Conservation (phyloP, 2,888 invertebrate genomes). For the Xylota sylvarum region DNA sequence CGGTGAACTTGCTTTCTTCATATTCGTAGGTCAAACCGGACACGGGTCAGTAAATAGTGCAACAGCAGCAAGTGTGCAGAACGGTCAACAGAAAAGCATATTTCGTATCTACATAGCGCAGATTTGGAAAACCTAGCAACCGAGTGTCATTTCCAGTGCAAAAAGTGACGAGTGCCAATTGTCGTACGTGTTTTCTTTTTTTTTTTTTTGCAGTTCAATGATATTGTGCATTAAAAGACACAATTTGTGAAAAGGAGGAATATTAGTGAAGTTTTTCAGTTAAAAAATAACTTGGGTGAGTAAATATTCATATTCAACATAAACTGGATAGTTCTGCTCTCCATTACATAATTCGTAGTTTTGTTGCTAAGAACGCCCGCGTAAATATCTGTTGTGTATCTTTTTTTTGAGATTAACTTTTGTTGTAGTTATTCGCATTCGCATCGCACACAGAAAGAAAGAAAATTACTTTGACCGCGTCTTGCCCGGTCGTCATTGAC, state of each 20-base stretch:
- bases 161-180: constrained; percentile 6
- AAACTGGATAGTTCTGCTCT: not conserved
- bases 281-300: not conserved
- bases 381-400: not conserved
- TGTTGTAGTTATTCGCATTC: not conserved
- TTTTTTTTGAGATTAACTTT: not conserved
- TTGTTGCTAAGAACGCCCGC: not conserved
- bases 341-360: constrained; percentile 9
- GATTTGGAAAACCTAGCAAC: constrained; percentile 2
- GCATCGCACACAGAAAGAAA: not conserved
- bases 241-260: not conserved
- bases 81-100: not conserved
- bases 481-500: constrained; percentile 14
- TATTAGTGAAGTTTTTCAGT: not conserved
- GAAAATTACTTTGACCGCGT: constrained; percentile 5
- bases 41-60: constrained; percentile 26
- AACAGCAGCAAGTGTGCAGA: constrained; percentile 10
- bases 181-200: no score
- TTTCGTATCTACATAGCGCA: not conserved
- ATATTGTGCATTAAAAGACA: not conserved
- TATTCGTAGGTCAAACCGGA: constrained; percentile 26
- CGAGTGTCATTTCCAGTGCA: constrained; percentile 7
- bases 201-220: not conserved
- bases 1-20: constrained; percentile 17
- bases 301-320: not conserved